Conservation (phyloP, 2,797 vertebrate genomes). For the Smutsia temminckii region DNA sequence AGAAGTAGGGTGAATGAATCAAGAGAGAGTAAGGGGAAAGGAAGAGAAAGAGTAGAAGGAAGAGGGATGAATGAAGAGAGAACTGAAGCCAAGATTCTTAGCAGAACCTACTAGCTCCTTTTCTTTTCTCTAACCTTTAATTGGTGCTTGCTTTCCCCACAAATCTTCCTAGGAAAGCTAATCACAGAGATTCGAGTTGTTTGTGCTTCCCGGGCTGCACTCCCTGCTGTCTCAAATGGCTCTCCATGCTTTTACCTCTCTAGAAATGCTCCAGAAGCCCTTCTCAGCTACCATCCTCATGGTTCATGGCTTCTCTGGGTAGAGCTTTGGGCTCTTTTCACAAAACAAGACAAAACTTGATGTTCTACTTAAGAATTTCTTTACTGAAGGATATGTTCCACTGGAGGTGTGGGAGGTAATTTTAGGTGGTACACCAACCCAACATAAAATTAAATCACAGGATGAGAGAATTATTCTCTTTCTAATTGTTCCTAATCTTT, state of each 20-base stretch:
- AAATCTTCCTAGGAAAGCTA: not conserved
- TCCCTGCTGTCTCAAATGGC: not conserved
- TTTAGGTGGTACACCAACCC: not conserved
- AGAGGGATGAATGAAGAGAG: not conserved
- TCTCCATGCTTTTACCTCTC: not conserved
- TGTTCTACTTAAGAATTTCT: not conserved
- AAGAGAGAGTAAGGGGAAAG: not conserved
- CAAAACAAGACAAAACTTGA: not conserved
- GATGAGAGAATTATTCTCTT: not conserved
- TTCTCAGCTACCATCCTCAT: not conserved
- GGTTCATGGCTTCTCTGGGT: not conserved
- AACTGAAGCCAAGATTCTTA: not conserved
- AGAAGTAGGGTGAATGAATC: not conserved
- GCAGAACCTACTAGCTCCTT: not conserved
- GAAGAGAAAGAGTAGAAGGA: no score
- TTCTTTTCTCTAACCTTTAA: slow-evolving; percentile 4
- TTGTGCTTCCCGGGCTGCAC: not conserved
- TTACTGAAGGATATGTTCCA: not conserved
- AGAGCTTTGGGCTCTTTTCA: not conserved
- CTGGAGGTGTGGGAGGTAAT: not conserved
- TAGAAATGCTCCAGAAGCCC: not conserved
- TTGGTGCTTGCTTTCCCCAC: not conserved
- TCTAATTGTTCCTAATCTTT: not conserved
- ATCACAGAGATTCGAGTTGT: not conserved
- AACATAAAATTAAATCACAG: not conserved